Evolutionary conservation across 1,140 invertebrate genomes (phyloP), one percentile per base, ranked within the genome.

Genomic region (Calephelis virginiensis): DNA sequence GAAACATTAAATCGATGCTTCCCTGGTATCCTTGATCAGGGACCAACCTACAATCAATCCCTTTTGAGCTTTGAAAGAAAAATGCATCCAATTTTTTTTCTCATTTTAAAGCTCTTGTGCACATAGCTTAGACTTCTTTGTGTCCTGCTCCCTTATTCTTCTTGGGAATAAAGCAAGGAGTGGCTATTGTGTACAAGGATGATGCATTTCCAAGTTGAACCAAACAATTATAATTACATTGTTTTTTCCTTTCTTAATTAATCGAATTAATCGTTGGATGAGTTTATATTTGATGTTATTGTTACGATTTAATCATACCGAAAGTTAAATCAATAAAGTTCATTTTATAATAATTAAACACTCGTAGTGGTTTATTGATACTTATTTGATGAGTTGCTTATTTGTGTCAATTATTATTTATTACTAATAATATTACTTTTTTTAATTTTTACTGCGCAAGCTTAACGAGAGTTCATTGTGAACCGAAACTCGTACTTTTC

Each of bases 11-110:
- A 59, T n/a, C 0, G 45, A 68, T 68, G 67, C 47, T 63, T 11
- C 47, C 67, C 61, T 68, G 61, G 67, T 68, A 49, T 43, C 49
- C 40, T 37, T 53, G 59, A 50, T 56, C 50, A 56, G 5, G 17
- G 10, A 56, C 17, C 28, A 28, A 56, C 60, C 60, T 60, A 69
- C 59, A 13, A 40, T 37, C 63, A 64, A 69, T 62, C 68, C 67
- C 64, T 69, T 61, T 50, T n/a, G 14, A 46, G 38, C n/a, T 61
- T 13, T 45, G 8, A 53, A 38, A 38, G 40, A 11, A 5, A 47
- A 56, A 56, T 12, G 53, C 53, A 2, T 37, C 53, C 17, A 14
- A 50, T 8, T 14, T 50, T 49, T 14, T 14, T 13, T 49, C 0
- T 49, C 13, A 49, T 49, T 49, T 50, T 17, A 50, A 28, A 50